Evolutionary conservation across 2,888 invertebrate species (phyloP).

Genomic region (Drosophila mimetica): DNA sequence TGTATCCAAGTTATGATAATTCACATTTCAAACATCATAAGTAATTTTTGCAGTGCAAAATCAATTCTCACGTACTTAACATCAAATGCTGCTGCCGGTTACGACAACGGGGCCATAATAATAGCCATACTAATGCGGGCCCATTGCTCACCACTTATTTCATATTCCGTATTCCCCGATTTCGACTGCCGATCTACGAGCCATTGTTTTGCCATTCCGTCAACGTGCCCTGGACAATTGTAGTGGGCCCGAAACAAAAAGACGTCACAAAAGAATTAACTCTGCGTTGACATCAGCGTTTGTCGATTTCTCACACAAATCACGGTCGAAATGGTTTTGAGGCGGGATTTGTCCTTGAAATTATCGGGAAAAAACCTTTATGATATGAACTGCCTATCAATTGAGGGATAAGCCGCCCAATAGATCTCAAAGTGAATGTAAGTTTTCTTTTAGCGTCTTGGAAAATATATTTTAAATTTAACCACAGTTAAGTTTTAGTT

Average conservation of each 20-base stretch:
- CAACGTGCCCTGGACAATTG: slow-evolving; percentile 17
- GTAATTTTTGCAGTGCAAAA: background rate
- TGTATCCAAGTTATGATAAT: no score
- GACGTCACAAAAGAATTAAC: slow-evolving; percentile 19
- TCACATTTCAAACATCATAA: no score
- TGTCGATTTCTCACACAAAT: slow-evolving; percentile 17
- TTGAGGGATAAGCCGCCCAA: background rate
- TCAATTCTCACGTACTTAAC: slow-evolving; percentile 30
- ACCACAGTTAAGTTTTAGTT: no score
- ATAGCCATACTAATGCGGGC: slow-evolving; percentile 48
- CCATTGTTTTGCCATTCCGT: slow-evolving; percentile 24
- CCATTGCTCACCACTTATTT: slow-evolving; percentile 16
- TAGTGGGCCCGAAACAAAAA: background rate
- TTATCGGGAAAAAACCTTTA: background rate
- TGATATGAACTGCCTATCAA: background rate
- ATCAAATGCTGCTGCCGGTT: slow-evolving; percentile 28
- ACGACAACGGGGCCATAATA: slow-evolving; percentile 45
- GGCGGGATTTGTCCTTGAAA: slow-evolving; percentile 9
- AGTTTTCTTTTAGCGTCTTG: background rate
- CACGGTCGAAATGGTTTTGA: background rate
- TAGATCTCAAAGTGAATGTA: background rate
- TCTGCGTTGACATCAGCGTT: slow-evolving; percentile 13
- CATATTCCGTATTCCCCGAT: slow-evolving; percentile 17
- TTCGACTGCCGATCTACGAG: background rate
- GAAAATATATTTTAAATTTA: no score